Percentiles rank a stretch among this genome's conserved stretches.
Evolutionary conservation across 2,113 vertebrate genomes (phyloP).

Genomic region (Tichodroma muraria): DNA sequence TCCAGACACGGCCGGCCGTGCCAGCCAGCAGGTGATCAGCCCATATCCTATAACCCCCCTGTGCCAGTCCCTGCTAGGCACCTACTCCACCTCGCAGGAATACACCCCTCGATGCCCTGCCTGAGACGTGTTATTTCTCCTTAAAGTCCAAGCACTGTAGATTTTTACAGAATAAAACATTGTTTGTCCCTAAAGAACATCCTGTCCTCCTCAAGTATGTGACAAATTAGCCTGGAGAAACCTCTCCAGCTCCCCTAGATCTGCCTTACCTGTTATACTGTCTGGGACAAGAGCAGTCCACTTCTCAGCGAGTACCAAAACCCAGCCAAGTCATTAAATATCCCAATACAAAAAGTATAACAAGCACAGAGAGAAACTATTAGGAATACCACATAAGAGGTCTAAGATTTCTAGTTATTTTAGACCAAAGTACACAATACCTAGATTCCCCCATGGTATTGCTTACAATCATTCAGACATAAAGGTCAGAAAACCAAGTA

Average conservation of each 20-base stretch:
- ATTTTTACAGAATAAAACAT: neutral
- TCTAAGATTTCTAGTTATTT: neutral
- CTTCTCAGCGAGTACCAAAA: neutral
- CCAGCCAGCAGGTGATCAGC: neutral
- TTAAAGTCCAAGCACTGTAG: neutral
- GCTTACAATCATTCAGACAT: neutral
- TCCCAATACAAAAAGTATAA: neutral
- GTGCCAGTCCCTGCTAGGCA: accelerated
- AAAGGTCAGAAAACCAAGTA: neutral
- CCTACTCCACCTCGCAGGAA: neutral
- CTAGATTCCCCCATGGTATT: neutral
- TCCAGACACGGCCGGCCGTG: accelerated
- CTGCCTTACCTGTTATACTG: neutral
- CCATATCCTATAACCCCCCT: neutral
- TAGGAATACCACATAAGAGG: neutral
- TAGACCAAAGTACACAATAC: neutral
- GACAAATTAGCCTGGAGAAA: neutral
- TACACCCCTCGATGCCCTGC: neutral
- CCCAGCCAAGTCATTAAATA: neutral
- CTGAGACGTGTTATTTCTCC: neutral
- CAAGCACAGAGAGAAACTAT: neutral
- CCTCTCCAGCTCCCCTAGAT: neutral
- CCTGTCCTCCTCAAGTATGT: neutral
- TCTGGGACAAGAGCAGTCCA: neutral
- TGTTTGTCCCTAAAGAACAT: neutral